Percentiles rank a stretch among this genome's conserved stretches.
phyloP scores from a whole-genome alignment of 1,140 invertebrate genomes.

The Drosophila sp. region DNA sequence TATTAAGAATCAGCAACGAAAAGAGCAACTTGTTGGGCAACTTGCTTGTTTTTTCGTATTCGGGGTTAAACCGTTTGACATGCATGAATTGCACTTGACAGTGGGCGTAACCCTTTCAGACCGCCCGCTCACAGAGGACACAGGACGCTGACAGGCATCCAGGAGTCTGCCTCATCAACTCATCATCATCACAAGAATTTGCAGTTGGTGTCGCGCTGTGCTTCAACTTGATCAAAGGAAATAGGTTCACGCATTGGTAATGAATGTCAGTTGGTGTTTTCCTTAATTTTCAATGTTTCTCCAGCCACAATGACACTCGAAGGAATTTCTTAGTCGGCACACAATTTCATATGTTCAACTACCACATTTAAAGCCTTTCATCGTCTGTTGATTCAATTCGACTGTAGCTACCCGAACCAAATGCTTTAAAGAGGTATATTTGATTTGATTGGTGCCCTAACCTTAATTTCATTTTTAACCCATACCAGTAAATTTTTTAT shows the following conservation, averaged over 20 bases:
- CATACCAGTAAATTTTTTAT: no score
- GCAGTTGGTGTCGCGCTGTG: conserved; percentile 31
- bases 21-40: conserved; percentile 43
- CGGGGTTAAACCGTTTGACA: conserved; percentile 48
- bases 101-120: conserved; percentile 16
- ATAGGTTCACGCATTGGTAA: conserved; percentile 50
- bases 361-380: conserved; percentile 52
- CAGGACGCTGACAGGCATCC: not conserved
- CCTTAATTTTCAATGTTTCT: conserved; percentile 65
- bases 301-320: conserved; percentile 20
- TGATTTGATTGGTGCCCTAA: not conserved
- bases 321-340: conserved; percentile 2
- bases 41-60: conserved; percentile 7
- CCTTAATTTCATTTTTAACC: no score
- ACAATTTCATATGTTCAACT: conserved; percentile 17
- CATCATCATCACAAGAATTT: not conserved
- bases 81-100: conserved; percentile 54
- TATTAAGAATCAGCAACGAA: conserved; percentile 51
- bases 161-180: not conserved
- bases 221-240: conserved; percentile 65
- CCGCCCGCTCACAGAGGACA: not conserved
- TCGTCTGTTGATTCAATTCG: conserved; percentile 63
- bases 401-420: conserved; percentile 8
- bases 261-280: conserved; percentile 63
- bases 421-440: not conserved